Percentiles rank a stretch among this genome's conserved stretches.
Conservation (phyloP, 2,113 vertebrate species). For the Corvus hawaiiensis region DNA sequence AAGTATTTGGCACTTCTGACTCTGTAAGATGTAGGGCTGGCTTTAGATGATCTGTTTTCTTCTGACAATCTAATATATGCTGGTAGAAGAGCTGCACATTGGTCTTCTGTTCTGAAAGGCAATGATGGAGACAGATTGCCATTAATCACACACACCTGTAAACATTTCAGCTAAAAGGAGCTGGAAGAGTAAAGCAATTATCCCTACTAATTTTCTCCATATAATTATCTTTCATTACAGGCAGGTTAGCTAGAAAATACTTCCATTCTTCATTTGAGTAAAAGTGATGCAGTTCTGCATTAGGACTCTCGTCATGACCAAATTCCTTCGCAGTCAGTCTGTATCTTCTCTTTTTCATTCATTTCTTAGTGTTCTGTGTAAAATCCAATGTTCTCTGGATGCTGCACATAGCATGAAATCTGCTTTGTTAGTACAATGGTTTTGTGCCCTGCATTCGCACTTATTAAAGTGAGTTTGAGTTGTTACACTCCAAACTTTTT, state of each 20-base stretch:
- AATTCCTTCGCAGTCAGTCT: background rate
- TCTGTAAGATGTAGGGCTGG: background rate
- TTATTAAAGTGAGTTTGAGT: background rate
- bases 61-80: background rate
- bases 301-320: background rate
- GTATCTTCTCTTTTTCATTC: background rate
- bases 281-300: background rate
- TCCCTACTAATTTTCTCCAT: background rate
- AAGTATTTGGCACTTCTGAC: background rate
- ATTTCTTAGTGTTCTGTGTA: background rate
- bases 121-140: background rate
- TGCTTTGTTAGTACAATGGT: background rate
- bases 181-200: background rate
- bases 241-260: background rate
- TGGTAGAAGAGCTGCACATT: background rate
- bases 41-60: background rate
- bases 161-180: background rate
- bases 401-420: fast-evolving
- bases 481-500: background rate
- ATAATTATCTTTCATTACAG: background rate
- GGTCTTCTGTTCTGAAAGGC: background rate
- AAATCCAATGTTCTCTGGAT: background rate
- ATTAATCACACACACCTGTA: background rate
- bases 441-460: background rate
- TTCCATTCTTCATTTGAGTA: background rate